Base-by-base conservation (phyloP, 2,797 vertebrate species). In the Rhinoraja longicauda region DNA sequence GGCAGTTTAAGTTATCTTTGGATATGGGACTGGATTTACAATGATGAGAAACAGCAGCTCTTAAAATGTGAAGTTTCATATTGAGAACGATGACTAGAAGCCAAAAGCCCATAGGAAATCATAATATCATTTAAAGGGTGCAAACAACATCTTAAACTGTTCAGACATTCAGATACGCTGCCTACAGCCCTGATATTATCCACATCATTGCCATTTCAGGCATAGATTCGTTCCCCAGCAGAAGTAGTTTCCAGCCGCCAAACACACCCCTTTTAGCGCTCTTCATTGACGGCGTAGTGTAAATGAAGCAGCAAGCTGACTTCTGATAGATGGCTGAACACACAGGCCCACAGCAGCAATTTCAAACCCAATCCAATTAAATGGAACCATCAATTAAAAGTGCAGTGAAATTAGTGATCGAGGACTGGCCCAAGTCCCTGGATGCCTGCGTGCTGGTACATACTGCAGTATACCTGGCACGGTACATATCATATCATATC, bases 321-420 rank as follows among this genome's bases (percentile, higher is more conserved):
- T 64, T 10, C 84, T 88, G 84, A 88, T 88, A 62, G 64, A 88
- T 88, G 84, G 64, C 19, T 88, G 12, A 67, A 36, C 84, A 67
- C 17, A 36, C 62, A 88, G 84, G n/a, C 59, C 62, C 84, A 24
- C 59, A 88, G 84, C 59, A 36, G 84, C 62, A 88, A 88, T 88
- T 88, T 88, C n/a, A 88, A 9, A 88, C 84, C 67, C 84, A 88
- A 67, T 88, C 62, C 62, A 64, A 88, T 88, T 88, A 88, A 88
- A 67, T 67, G 84, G 62, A 36, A 19, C 84, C 32, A 88, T 36
- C 84, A 88, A 88, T 88, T 88, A 88, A 62, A 67, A n/a, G 62
- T 7, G 36, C n/a, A 36, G n/a, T 88, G 62, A 67, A 67, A 67
- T 32, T 4, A 88, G 84, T 32, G 17, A 32, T 36, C 59, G 36